These are phyloP conservation scores for Sandelia bainsii DNA, from an alignment of 2,797 vertebrate genomes.

Conservation along the genomic window DNA sequence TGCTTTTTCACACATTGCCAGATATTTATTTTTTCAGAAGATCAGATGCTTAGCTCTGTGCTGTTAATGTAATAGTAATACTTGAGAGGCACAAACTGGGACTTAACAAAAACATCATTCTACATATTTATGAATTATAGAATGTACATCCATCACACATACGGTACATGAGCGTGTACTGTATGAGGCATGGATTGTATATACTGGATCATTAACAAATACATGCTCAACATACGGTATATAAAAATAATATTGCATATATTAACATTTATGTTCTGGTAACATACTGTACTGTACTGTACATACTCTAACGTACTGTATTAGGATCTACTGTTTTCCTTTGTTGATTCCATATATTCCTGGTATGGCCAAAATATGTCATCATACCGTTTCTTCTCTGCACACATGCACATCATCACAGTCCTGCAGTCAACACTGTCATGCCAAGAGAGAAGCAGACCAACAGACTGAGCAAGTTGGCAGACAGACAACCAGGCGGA, in stretches of 20 bases:
- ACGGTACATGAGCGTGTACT: too few relatives aligned
- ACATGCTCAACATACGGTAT: too few relatives aligned
- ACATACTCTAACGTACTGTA: too few relatives aligned
- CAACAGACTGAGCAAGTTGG: constrained; percentile 11
- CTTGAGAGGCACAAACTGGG: not conserved
- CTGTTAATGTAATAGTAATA: too few relatives aligned
- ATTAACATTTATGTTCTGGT: not conserved
- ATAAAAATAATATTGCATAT: not conserved
- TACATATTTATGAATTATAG: not conserved
- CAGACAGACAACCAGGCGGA: constrained; percentile 3
- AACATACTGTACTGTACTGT: too few relatives aligned
- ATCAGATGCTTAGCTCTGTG: not conserved
- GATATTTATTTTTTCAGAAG: not conserved
- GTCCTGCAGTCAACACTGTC: constrained; percentile 14
- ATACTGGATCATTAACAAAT: too few relatives aligned
- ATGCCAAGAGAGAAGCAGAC: constrained; percentile 20
- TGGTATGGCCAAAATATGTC: not conserved
- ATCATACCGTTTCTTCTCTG: not conserved
- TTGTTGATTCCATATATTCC: too few relatives aligned
- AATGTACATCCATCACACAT: not conserved
- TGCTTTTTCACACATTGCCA: not conserved
- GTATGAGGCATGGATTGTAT: too few relatives aligned
- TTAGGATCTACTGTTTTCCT: not conserved
- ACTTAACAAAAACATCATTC: not conserved
- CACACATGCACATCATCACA: constrained; percentile 11